Evolutionary conservation across 2,888 invertebrate genomes (phyloP).

Genomic region (Lithophane semibrunnea): DNA sequence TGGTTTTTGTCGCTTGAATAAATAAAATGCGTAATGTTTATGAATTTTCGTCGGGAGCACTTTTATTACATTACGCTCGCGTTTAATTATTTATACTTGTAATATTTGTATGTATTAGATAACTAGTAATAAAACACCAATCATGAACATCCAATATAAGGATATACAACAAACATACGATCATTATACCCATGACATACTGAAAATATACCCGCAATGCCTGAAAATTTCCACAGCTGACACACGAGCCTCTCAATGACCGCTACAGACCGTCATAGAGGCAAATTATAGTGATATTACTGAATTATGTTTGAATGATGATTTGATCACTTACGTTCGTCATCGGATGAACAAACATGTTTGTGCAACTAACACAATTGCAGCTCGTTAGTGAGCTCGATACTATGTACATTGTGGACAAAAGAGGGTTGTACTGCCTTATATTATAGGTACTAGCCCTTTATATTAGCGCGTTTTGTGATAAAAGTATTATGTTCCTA

Average conservation of each 20-base stretch:
- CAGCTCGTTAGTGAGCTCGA: slow-evolving; percentile 31
- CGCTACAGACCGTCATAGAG: neutral
- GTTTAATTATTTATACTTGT: neutral
- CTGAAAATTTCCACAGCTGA: neutral
- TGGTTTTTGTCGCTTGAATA: neutral
- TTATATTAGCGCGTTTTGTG: neutral
- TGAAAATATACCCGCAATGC: neutral
- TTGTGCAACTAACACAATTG: slow-evolving; percentile 30
- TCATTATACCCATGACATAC: neutral
- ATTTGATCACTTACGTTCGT: slow-evolving; percentile 40
- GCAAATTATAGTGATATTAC: slow-evolving; percentile 41
- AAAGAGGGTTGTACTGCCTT: slow-evolving; percentile 7
- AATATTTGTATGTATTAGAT: neutral
- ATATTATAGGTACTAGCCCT: neutral
- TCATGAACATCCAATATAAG: neutral
- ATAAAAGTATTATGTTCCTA: neutral
- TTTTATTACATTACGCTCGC: neutral
- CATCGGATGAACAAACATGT: slow-evolving; percentile 22
- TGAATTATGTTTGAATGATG: slow-evolving; percentile 41
- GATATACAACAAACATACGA: neutral
- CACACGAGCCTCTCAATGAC: neutral
- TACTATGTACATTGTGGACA: neutral
- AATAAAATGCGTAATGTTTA: neutral
- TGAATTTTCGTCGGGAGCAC: neutral
- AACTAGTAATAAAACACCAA: neutral